Evolutionary conservation across 2,888 invertebrate species (phyloP).

Genomic region (Orchestes rusci): DNA sequence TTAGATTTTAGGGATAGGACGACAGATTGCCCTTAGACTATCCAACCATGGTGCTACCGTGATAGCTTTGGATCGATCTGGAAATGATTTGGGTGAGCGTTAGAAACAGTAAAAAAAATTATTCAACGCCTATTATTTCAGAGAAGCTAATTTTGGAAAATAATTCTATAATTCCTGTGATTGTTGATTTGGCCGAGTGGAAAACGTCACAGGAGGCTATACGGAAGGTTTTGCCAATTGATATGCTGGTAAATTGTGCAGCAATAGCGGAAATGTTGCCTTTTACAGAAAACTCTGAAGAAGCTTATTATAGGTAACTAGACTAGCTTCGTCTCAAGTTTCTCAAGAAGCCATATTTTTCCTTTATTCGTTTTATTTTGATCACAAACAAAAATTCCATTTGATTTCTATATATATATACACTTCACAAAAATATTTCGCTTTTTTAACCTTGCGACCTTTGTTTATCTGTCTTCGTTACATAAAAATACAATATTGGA

Average conservation of each 20-base stretch:
- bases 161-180: conserved; percentile 55
- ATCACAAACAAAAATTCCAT: too few relatives aligned
- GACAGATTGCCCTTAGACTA: conserved; percentile 60
- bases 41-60: conserved; percentile 62
- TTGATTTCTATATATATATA: too few relatives aligned
- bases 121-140: too few relatives aligned
- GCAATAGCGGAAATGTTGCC: conserved; percentile 61
- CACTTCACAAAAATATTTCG: too few relatives aligned
- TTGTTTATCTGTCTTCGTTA: too few relatives aligned
- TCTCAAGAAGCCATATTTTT: too few relatives aligned
- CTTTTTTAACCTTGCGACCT: too few relatives aligned
- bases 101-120: too few relatives aligned
- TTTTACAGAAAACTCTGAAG: conserved; percentile 58
- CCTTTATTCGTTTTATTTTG: too few relatives aligned
- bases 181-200: conserved; percentile 70
- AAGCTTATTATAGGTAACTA: conserved; percentile 64
- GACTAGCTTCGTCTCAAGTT: too few relatives aligned
- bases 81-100: conserved; percentile 48
- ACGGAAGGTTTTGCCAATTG: conserved; percentile 55
- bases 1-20: conserved; percentile 51
- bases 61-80: conserved; percentile 64
- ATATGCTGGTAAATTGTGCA: conserved; percentile 84
- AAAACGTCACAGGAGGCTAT: conserved; percentile 55
- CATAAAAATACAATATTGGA: too few relatives aligned
- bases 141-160: conserved; percentile 50